These are phyloP conservation scores for Lepus europaeus DNA, from an alignment of 2,113 vertebrate genomes.

Conservation along the genomic window DNA sequence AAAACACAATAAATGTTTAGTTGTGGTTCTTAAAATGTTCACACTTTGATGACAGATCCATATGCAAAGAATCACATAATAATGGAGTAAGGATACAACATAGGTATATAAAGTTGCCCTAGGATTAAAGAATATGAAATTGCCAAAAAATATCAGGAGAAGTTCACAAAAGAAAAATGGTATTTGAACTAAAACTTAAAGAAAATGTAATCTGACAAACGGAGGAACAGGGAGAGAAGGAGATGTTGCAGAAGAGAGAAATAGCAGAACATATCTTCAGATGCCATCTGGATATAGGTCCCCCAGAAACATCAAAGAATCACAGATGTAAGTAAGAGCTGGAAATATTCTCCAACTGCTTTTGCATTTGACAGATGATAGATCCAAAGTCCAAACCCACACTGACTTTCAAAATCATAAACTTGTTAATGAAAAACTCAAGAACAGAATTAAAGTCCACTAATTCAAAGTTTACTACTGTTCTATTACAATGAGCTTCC, in stretches of 20 bases:
- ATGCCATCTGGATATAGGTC: neutral
- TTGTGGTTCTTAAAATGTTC: constrained; percentile 3
- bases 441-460: constrained; percentile 9
- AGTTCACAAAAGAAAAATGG: neutral
- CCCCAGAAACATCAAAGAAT: constrained; percentile 1
- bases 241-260: neutral
- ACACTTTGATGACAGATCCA: neutral
- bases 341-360: neutral
- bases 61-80: neutral
- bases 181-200: constrained; percentile 31
- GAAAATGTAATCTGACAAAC: neutral
- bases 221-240: neutral
- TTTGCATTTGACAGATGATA: constrained; percentile 3
- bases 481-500: neutral
- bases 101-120: neutral
- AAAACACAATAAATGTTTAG: neutral
- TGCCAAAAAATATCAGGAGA: neutral
- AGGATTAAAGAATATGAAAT: neutral
- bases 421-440: neutral
- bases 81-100: neutral
- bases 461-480: neutral
- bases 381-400: neutral
- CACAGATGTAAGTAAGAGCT: neutral
- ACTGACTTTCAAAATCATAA: neutral
- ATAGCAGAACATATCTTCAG: neutral